Percentiles rank a stretch among this genome's conserved stretches.
Conservation (phyloP, 2,113 vertebrate species). For the Marmota monax region DNA sequence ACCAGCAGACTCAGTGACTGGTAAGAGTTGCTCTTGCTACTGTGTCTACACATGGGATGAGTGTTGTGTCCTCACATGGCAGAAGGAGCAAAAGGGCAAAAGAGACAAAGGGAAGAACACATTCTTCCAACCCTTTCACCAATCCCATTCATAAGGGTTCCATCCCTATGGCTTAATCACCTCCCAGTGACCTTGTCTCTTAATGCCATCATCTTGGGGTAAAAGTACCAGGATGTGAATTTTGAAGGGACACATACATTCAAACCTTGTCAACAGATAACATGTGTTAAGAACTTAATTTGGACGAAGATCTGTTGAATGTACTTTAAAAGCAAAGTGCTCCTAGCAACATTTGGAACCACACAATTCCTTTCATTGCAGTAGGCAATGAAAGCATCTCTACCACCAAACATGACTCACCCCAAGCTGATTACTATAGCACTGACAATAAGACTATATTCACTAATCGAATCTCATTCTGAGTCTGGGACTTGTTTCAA, state of each 20-base stretch:
- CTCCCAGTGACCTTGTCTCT: neutral
- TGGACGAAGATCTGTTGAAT: neutral
- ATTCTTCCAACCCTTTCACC: neutral
- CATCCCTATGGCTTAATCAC: neutral
- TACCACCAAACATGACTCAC: neutral
- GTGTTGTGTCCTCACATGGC: neutral
- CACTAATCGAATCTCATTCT: neutral
- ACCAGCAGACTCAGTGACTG: neutral
- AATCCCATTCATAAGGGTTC: neutral
- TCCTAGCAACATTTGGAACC: neutral
- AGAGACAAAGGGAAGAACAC: neutral
- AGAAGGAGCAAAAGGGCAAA: neutral
- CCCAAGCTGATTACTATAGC: neutral
- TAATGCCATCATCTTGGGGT: neutral
- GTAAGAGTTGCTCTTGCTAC: neutral
- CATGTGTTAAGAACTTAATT: neutral
- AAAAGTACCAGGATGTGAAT: neutral
- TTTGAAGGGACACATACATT: neutral
- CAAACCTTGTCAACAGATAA: neutral
- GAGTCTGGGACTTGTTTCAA: neutral
- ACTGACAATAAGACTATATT: neutral
- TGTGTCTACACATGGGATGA: no score
- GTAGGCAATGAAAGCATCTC: conserved; percentile 6
- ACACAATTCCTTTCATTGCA: neutral
- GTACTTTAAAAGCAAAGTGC: neutral